Percentiles rank a stretch among this genome's conserved stretches.
Conservation (phyloP, 2,113 vertebrate genomes). For the Myrmecobius fasciatus region DNA sequence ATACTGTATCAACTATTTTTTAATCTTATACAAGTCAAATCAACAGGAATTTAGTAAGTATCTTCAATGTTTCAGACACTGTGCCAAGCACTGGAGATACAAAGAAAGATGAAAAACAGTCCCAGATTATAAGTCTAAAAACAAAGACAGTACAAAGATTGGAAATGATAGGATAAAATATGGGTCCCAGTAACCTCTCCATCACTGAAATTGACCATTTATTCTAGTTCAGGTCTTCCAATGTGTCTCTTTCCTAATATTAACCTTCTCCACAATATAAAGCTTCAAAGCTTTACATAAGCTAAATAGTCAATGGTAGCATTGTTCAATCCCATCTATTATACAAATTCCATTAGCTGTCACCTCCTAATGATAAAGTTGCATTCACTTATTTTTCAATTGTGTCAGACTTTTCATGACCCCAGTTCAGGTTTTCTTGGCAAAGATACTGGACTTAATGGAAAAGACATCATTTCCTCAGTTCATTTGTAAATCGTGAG, state of each 20-base stretch:
- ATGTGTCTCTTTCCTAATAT: neutral
- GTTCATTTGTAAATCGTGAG: neutral
- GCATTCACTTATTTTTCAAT: neutral
- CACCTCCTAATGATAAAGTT: neutral
- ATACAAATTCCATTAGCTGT: neutral
- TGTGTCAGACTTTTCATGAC: neutral
- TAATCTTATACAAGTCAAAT: neutral
- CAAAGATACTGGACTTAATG: neutral
- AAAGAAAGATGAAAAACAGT: neutral
- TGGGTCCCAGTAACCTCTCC: neutral
- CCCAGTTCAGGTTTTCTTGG: neutral
- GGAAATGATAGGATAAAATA: neutral
- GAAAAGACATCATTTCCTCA: neutral
- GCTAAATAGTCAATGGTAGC: neutral
- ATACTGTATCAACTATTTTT: neutral
- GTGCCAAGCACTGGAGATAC: neutral
- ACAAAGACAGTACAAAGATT: neutral
- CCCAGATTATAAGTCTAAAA: neutral
- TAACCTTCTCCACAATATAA: rapidly evolving
- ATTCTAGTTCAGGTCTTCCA: neutral
- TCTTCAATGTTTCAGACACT: neutral
- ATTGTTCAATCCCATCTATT: neutral
- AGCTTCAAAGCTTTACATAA: neutral
- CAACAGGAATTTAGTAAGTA: neutral
- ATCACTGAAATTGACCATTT: neutral